Conservation (phyloP, 2,888 invertebrate genomes). For the Amaurobius ferox region DNA sequence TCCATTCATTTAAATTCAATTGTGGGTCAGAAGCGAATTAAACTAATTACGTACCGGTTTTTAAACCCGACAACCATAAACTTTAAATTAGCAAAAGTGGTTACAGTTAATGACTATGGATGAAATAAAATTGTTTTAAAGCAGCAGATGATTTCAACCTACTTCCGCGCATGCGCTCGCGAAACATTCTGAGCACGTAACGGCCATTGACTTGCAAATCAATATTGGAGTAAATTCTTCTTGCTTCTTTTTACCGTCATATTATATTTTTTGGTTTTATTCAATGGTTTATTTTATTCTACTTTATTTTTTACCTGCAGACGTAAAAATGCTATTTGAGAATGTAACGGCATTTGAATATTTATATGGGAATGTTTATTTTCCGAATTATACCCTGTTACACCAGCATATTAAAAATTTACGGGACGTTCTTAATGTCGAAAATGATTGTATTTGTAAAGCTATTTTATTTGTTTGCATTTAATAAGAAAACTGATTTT, state of each 20-base stretch:
- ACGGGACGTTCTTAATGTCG: background rate
- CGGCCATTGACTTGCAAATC: conserved; percentile 71
- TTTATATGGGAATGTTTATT: conserved; percentile 45
- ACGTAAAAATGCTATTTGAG: conserved; percentile 54
- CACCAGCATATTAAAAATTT: background rate
- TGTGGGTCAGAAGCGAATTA: conserved; percentile 67
- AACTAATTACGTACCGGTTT: conserved; percentile 64
- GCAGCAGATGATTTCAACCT: conserved; percentile 42
- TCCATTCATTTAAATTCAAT: conserved; percentile 71
- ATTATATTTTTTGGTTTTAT: conserved; percentile 26
- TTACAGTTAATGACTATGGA: conserved; percentile 69
- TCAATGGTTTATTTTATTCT: conserved; percentile 23
- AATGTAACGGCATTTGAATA: conserved; percentile 38
- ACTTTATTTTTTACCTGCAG: conserved; percentile 16
- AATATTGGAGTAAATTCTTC: conserved; percentile 61
- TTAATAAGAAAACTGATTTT: too few relatives aligned
- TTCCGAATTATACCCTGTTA: conserved; percentile 20
- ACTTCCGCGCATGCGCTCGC: conserved; percentile 36
- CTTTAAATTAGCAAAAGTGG: conserved; percentile 72
- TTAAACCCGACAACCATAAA: conserved; percentile 68
- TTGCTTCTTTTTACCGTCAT: conserved; percentile 42
- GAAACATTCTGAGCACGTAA: conserved; percentile 58
- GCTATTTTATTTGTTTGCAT: too few relatives aligned
- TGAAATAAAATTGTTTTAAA: conserved; percentile 71
- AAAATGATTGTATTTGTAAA: too few relatives aligned